Base-by-base conservation (phyloP, 1,140 invertebrate species). In the Drosophila subobscura region DNA sequence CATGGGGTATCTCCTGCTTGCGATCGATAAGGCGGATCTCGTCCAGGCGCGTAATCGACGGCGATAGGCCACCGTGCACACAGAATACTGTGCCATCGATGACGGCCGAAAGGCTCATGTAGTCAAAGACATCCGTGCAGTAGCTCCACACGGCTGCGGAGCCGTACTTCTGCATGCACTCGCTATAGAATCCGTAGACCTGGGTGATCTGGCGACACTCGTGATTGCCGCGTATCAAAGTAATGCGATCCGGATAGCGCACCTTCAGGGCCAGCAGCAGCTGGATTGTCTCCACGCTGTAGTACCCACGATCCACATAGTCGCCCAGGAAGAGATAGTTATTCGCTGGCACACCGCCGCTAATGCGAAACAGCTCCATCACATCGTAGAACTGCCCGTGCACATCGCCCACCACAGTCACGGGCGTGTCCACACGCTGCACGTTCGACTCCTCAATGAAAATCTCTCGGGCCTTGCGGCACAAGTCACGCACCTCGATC, bases 301-400 rank as follows among this genome's bases (percentile, higher is more conserved):
- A 99, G 92, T 99, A 99, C 54, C 99, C 99, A 93, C 99, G 93
- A 92, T 99, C 99, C 8, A 99, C 99, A 94, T 99, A 99, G 93
- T 99, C 99, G 22, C 99, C 99, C 96, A 99, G 98, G 91, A 99
- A 99, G 45, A 99, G 92, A 90, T 99, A 99, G 92, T 99, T 99
- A 47, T 98, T 99, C 92, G 99, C 97, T 33, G 98, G 98, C 58
- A 99, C 97, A 94, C 99, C 97, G 20, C 98, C 99, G 41, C 99
- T 98, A 23, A 99, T 97, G 95, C 98, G 98, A 90, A 99, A 99
- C 29, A 99, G 92, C 93, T 99, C 98, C 92, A 99, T 98, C n/a
- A 99, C 93, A 92, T 99, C 99, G 93, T 99, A 99, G 93, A 99
- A 99, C 92, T 99, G 99, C 4, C 99, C 99, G 92, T 99, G 99